These are phyloP conservation scores for Hemistola chrysoprasaria DNA, from an alignment of 2,888 invertebrate genomes.

Conservation along the genomic window DNA sequence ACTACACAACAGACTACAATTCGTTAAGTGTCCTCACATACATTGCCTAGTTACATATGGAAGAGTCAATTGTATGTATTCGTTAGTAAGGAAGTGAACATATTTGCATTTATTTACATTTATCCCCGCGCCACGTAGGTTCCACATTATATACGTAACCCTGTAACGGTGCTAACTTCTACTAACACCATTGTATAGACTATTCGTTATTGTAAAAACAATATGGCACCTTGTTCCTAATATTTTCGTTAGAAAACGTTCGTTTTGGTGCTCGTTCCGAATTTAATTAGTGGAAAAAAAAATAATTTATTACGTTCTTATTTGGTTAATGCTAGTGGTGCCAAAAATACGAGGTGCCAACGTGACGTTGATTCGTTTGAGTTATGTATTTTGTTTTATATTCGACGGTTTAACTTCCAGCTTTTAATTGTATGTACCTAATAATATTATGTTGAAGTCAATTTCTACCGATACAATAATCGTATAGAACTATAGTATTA, in stretches of 20 bases:
- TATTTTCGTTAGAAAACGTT: slow-evolving; percentile 37
- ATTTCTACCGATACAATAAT: too few relatives aligned
- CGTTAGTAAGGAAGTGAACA: too few relatives aligned
- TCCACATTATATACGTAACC: slow-evolving; percentile 46
- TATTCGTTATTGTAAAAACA: slow-evolving; percentile 33
- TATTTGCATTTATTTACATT: slow-evolving; percentile 50
- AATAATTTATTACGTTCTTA: slow-evolving; percentile 34
- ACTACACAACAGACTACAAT: too few relatives aligned
- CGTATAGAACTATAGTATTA: too few relatives aligned
- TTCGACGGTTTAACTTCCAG: slow-evolving; percentile 13
- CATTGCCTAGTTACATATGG: too few relatives aligned
- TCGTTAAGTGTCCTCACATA: too few relatives aligned
- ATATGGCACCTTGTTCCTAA: slow-evolving; percentile 58
- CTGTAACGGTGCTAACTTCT: slow-evolving; percentile 55
- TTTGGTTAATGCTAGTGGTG: slow-evolving; percentile 65
- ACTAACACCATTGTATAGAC: slow-evolving; percentile 38
- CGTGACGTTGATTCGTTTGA: slow-evolving; percentile 34
- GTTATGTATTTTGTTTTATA: slow-evolving; percentile 14
- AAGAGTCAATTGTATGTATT: slow-evolving; percentile 18
- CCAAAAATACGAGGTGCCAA: slow-evolving; percentile 75
- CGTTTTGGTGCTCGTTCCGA: slow-evolving; percentile 58
- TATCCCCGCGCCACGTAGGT: slow-evolving; percentile 35
- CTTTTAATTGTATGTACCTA: slow-evolving; percentile 7
- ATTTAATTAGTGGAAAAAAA: slow-evolving; percentile 31
- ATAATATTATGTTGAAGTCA: too few relatives aligned